phyloP scores from a whole-genome alignment of 2,888 invertebrate genomes.

The Chymomyza caudatula region DNA sequence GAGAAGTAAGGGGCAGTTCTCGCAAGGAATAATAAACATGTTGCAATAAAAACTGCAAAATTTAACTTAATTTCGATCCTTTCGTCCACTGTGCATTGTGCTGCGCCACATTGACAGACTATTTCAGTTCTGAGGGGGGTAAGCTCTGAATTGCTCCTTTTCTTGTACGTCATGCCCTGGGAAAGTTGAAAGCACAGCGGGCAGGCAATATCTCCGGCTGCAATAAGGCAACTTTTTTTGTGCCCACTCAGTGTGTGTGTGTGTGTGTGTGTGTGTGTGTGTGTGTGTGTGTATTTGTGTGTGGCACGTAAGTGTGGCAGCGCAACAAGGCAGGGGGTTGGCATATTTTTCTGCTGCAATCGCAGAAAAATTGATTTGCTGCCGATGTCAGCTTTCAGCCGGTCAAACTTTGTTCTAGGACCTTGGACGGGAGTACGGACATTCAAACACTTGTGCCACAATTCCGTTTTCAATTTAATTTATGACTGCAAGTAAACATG shows the following conservation, averaged over 20 bases:
- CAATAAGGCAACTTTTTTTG: not conserved
- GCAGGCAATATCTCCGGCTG: not conserved
- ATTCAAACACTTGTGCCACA: conserved; percentile 24
- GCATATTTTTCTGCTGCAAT: conserved; percentile 67
- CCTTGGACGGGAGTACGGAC: not conserved
- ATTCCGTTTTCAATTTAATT: conserved; percentile 69
- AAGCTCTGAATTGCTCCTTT: conserved; percentile 1
- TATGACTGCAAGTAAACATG: conserved; percentile 73
- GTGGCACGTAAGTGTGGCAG: not conserved
- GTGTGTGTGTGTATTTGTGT: not conserved
- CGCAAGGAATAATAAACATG: too few relatives aligned
- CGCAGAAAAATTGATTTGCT: conserved; percentile 74
- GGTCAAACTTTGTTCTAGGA: not conserved
- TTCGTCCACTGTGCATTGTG: too few relatives aligned
- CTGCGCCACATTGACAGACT: not conserved
- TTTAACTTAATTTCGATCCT: too few relatives aligned
- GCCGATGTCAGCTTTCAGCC: conserved; percentile 57
- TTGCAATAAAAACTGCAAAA: too few relatives aligned
- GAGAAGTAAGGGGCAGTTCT: too few relatives aligned
- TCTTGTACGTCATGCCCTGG: conserved; percentile 36
- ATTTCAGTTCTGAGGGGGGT: conserved; percentile 4
- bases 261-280: not conserved
- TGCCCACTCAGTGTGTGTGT: not conserved
- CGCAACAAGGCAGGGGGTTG: conserved; percentile 14
- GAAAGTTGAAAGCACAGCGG: conserved; percentile 61